phyloP scores from a whole-genome alignment of 2,888 invertebrate genomes.

The Leptinotarsa haldemani region DNA sequence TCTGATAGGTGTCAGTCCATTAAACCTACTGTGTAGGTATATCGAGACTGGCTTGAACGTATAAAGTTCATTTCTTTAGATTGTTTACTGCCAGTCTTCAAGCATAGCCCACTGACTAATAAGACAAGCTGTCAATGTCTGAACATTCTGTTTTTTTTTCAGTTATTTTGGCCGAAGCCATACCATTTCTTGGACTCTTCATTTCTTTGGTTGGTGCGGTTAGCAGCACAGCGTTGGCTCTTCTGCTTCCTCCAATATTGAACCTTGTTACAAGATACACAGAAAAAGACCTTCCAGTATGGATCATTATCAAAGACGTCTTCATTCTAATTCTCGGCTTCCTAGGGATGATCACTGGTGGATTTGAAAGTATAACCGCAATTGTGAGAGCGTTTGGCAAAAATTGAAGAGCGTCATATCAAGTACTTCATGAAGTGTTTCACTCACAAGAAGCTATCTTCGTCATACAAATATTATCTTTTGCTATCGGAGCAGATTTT shows the following conservation, averaged over 20 bases:
- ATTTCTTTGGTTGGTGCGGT: conserved; percentile 93
- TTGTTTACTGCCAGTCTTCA: too few relatives aligned
- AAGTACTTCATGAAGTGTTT: background rate
- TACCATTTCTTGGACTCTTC: conserved; percentile 87
- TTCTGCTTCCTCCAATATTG: conserved; percentile 89
- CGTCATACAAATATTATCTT: background rate
- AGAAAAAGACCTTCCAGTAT: conserved; percentile 68
- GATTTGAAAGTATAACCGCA: conserved; percentile 77
- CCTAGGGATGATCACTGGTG: conserved; percentile 79
- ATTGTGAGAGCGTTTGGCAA: conserved; percentile 62
- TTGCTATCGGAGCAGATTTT: background rate
- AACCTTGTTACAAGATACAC: conserved; percentile 80
- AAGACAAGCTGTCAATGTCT: background rate
- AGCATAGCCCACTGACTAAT: too few relatives aligned
- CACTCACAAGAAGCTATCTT: too few relatives aligned
- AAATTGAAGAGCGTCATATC: background rate
- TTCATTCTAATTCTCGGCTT: conserved; percentile 76
- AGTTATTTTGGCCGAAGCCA: conserved; percentile 87
- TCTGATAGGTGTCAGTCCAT: too few relatives aligned
- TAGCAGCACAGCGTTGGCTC: conserved; percentile 86
- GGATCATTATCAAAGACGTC: conserved; percentile 70
- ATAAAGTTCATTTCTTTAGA: too few relatives aligned
- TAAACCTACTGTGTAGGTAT: too few relatives aligned
- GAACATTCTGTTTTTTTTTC: conserved; percentile 53
- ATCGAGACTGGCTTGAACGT: too few relatives aligned